phyloP scores from a whole-genome alignment of 1,140 invertebrate genomes.

The Medauroidea extradentata region DNA sequence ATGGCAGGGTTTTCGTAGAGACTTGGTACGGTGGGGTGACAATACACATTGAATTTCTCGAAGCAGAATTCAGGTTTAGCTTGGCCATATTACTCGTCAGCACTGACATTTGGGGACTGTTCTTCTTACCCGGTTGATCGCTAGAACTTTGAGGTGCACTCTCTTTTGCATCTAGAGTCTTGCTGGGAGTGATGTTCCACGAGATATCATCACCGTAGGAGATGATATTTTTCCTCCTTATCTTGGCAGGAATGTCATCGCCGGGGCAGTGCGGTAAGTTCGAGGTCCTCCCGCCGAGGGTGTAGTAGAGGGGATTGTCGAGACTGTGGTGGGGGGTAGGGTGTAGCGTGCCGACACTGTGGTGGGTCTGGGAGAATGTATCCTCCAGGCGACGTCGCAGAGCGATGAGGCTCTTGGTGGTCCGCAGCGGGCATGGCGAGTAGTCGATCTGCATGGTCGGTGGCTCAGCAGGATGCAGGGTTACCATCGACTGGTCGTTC shows the following conservation, averaged over 20 bases:
- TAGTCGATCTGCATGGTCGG: conserved; percentile 28
- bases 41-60: no score
- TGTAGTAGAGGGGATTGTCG: conserved; percentile 20
- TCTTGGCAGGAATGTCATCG: no score
- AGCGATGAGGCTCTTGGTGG: conserved; percentile 19
- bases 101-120: not conserved
- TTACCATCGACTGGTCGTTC: no score
- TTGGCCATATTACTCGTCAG: not conserved
- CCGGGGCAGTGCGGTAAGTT: no score
- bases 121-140: not conserved
- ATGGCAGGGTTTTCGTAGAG: no score
- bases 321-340: not conserved
- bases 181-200: not conserved
- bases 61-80: not conserved
- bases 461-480: not conserved
- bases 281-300: not conserved
- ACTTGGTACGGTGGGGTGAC: no score
- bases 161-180: not conserved
- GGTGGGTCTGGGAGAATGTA: conserved; percentile 6
- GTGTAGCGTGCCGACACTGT: not conserved
- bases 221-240: no score
- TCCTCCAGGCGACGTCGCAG: conserved; percentile 17
- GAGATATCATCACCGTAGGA: no score
- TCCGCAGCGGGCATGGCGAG: conserved; percentile 23
- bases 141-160: no score